A percentile compares a stretch with the other conserved stretches of the same genome.
These are phyloP conservation scores for Chaetodon trifasciatus DNA, from an alignment of 2,797 vertebrate species.

Conservation along the genomic window DNA sequence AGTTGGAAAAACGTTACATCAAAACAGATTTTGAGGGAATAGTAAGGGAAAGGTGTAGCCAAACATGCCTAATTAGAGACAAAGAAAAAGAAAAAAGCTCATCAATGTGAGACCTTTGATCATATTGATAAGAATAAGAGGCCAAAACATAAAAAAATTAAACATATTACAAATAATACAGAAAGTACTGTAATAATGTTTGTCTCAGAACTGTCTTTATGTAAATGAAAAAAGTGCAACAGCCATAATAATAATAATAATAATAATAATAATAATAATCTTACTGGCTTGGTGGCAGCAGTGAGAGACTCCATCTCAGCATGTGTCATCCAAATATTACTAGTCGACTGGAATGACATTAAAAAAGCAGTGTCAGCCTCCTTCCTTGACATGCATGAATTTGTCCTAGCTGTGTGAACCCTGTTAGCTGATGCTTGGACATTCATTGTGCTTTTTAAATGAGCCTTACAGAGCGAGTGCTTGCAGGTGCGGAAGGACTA, in stretches of 20 bases:
- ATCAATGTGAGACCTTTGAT: conserved; percentile 60
- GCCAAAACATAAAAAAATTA: conserved; percentile 9
- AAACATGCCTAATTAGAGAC: conserved; percentile 82
- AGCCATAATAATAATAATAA: background rate
- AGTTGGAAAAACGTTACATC: conserved; percentile 77
- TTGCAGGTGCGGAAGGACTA: conserved; percentile 91
- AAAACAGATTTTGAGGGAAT: conserved; percentile 78
- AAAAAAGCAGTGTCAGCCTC: conserved; percentile 41
- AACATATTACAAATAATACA: background rate
- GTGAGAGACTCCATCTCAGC: conserved; percentile 96
- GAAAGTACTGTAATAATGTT: background rate
- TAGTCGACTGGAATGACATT: conserved; percentile 88
- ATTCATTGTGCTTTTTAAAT: background rate
- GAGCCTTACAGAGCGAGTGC: conserved; percentile 87
- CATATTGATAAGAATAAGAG: conserved; percentile 37
- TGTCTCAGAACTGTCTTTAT: background rate
- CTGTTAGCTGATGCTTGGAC: background rate
- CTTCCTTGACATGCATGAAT: background rate
- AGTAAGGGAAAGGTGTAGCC: conserved; percentile 75
- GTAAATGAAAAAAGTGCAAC: background rate
- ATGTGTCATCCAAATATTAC: conserved; percentile 97
- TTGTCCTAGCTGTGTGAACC: background rate
- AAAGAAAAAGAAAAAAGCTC: conserved; percentile 72
- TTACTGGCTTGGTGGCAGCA: conserved; percentile 93
- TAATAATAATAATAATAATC: conserved; percentile 61